These are phyloP conservation scores for Craniophora ligustri DNA, from an alignment of 2,888 invertebrate genomes.

Conservation along the genomic window DNA sequence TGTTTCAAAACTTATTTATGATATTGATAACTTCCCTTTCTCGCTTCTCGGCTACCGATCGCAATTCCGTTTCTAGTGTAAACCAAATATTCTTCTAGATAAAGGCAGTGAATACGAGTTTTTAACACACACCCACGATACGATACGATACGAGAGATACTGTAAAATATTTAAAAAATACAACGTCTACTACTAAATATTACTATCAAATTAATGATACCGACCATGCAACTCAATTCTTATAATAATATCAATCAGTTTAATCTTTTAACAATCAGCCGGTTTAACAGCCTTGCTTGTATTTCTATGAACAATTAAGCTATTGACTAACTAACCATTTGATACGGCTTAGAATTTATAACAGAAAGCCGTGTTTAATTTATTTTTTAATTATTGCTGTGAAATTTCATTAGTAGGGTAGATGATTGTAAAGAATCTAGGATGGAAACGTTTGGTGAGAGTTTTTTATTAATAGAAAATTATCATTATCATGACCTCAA, in stretches of 20 bases:
- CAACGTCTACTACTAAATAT: no score
- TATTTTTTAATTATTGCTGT: constrained; percentile 15
- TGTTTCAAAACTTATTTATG: no score
- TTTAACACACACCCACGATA: no score
- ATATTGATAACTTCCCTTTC: no score
- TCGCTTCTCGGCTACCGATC: no score
- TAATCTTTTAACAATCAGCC: constrained; percentile 18
- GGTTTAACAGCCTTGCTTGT: constrained; percentile 13
- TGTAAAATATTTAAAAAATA: no score
- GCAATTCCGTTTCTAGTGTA: no score
- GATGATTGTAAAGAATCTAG: neutral
- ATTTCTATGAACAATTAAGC: constrained; percentile 30
- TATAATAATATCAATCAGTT: constrained; percentile 4
- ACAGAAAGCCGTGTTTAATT: constrained; percentile 22
- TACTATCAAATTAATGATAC: neutral
- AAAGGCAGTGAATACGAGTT: no score
- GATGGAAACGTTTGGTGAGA: neutral
- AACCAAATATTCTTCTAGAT: no score
- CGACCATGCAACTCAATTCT: constrained; percentile 2
- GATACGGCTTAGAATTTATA: constrained; percentile 36
- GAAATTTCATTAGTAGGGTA: constrained; percentile 29
- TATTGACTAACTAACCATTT: constrained; percentile 33
- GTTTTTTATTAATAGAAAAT: no score
- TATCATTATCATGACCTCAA: no score
- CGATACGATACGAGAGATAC: no score